A percentile compares a stretch with the other conserved stretches of the same genome.
phyloP scores from a whole-genome alignment of 2,888 invertebrate species.

The Alviniconcha strummeri region DNA sequence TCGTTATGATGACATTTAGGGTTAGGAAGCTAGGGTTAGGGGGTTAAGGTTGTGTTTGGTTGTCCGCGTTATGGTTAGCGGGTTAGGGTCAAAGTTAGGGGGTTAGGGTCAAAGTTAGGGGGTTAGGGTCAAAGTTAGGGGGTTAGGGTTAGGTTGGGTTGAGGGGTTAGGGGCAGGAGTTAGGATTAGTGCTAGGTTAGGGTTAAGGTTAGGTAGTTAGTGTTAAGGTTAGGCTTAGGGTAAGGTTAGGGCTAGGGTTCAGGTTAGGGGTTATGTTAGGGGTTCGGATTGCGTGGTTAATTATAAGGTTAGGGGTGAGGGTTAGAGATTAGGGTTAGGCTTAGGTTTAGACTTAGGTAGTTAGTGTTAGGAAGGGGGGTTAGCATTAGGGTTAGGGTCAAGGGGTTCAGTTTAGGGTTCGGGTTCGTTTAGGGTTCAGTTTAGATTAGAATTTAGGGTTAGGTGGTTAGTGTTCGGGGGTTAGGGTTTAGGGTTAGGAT shows the following conservation, averaged over 20 bases:
- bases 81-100: not conserved
- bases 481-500: not conserved
- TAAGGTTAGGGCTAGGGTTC: not conserved
- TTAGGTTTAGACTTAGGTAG: not conserved
- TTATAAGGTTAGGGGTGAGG: not conserved
- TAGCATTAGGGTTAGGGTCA: not conserved
- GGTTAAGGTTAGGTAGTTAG: not conserved
- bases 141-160: not conserved
- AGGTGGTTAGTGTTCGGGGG: not conserved
- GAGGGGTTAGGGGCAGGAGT: not conserved
- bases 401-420: too few relatives aligned
- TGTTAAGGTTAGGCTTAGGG: not conserved
- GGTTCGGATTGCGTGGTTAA: not conserved
- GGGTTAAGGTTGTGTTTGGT: not conserved
- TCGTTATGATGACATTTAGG: not conserved
- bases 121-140: not conserved
- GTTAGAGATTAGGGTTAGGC: not conserved
- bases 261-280: not conserved
- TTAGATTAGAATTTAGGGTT: not conserved
- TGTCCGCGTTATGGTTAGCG: not conserved
- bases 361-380: not conserved
- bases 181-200: not conserved
- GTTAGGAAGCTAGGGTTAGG: not conserved
- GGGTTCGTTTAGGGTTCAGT: not conserved
- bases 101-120: not conserved